Evolutionary conservation across 2,888 invertebrate species (phyloP).

Genomic region (Drosophila flavopinicola): DNA sequence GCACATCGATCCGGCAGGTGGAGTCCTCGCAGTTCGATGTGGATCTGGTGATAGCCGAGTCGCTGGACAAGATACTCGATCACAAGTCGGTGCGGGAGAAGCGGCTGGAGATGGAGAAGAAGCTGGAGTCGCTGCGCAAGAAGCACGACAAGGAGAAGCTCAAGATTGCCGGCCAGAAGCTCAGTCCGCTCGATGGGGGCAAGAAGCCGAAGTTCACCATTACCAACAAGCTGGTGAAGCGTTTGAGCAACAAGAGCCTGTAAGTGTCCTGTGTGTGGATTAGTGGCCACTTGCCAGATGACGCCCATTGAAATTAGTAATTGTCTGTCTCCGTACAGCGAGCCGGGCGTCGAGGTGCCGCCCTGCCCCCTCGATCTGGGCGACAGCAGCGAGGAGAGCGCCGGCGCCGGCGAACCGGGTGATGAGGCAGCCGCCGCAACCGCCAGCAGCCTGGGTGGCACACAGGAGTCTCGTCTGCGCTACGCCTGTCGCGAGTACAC

Average conservation of each 20-base stretch:
- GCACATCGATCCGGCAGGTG: constrained; percentile 81
- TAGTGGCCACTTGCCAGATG: constrained; percentile 54
- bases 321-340: constrained; percentile 82
- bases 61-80: constrained; percentile 91
- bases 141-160: constrained; percentile 92
- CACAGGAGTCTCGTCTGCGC: constrained; percentile 88
- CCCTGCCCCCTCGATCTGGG: constrained; percentile 85
- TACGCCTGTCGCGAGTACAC: constrained; percentile 89
- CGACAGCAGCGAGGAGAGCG: constrained; percentile 82
- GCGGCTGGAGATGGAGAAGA: constrained; percentile 93
- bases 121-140: constrained; percentile 91
- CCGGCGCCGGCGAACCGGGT: constrained; percentile 71
- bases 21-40: constrained; percentile 82
- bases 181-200: constrained; percentile 86
- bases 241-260: constrained; percentile 92
- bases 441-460: constrained; percentile 85
- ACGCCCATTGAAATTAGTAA: constrained; percentile 82
- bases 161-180: constrained; percentile 86
- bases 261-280: constrained; percentile 84
- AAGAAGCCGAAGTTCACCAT: constrained; percentile 90
- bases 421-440: constrained; percentile 83
- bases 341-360: constrained; percentile 83
- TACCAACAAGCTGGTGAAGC: constrained; percentile 90
- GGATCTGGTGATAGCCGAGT: constrained; percentile 88
- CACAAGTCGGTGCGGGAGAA: constrained; percentile 94